phyloP scores from a whole-genome alignment of 2,797 vertebrate genomes.

The Gymnocypris eckloni region DNA sequence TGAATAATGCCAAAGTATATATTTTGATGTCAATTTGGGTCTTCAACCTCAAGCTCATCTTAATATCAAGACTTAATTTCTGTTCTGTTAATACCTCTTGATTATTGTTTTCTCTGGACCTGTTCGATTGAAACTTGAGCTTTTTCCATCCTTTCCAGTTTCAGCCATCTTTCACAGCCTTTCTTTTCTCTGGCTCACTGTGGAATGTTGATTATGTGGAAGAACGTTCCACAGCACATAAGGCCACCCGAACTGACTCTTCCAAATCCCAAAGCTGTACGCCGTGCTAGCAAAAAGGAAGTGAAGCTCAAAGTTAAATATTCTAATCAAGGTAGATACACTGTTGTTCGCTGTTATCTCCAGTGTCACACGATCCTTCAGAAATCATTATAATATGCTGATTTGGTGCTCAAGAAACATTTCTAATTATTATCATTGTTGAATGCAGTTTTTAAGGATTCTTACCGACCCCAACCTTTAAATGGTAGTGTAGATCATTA shows the following conservation, averaged over 20 bases:
- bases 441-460: neutral
- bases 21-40: neutral
- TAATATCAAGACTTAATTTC: neutral
- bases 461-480: neutral
- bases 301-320: conserved; percentile 32
- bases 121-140: neutral
- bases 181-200: conserved; percentile 85
- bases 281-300: neutral
- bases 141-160: conserved; percentile 72
- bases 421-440: neutral
- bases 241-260: conserved; percentile 49
- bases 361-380: neutral
- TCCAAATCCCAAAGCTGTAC: conserved; percentile 29
- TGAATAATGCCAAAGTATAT: neutral
- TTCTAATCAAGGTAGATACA: conserved; percentile 40
- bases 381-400: conserved; percentile 1
- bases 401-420: neutral
- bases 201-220: conserved; percentile 79
- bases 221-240: conserved; percentile 50
- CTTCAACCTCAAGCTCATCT: neutral
- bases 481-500: neutral
- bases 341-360: neutral
- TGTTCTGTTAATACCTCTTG: neutral
- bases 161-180: conserved; percentile 80
- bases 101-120: neutral